Evolutionary conservation across 2,797 vertebrate genomes (phyloP), one percentile per base, ranked within the genome.

Genomic region (Schizothorax lantsangensis): DNA sequence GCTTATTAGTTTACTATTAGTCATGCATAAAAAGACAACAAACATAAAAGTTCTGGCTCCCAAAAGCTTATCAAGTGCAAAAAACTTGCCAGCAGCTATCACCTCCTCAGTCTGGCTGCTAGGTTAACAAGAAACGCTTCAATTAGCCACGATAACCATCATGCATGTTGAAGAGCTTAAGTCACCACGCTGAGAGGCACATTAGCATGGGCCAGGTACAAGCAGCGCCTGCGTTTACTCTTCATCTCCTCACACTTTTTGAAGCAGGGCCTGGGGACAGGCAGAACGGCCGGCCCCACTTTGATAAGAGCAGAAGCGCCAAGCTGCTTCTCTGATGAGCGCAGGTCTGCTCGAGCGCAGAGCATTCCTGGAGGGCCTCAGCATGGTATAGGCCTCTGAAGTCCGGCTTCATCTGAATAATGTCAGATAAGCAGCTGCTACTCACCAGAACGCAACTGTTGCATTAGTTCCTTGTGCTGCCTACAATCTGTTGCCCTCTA

Each of bases 331-430:
- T 81, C 81, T 81, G 79, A 85, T 71, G 81, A 88, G 82, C 54
- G 11, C 85, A 72, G 83, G 86, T 72, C 77, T 78, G 57, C 38
- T 88, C 88, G 88, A 78, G 89, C 79, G 59, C 57, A 57, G 85
- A 54, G 73, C 26, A 30, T 81, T 87, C 90, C 91, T 88, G 91
- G 89, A 91, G 86, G 88, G 88, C 89, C 88, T 72, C 90, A 88
- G 88, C 82, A 81, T 82, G 77, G 84, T 73, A 84, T 78, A 88
- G 73, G 81, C 30, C 83, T 86, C 88, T 84, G 71, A 89, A 88
- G 87, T 89, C 68, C 81, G 79, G 69, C 85, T 86, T 87, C 83
- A 92, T 87, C 86, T 88, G 83, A 89, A 87, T 87, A 86, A 86
- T 40, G 74, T 36, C 38, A 87, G 87, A 80, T 84, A 45, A 89